Evolutionary conservation across 1,140 invertebrate genomes (phyloP).

Genomic region (Microplitis mediator): DNA sequence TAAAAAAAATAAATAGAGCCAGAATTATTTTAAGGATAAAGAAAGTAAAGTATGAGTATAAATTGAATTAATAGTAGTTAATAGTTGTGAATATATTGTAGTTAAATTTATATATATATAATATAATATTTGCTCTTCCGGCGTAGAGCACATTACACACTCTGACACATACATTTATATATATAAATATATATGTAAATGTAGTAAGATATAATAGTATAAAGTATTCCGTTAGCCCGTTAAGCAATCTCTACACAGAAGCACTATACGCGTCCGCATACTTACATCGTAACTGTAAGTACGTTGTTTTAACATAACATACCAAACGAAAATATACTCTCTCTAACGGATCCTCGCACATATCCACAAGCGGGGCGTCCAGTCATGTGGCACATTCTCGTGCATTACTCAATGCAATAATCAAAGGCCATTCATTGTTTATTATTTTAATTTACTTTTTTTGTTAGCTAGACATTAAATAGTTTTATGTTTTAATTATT

Average conservation of each 20-base stretch:
- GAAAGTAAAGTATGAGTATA: background rate
- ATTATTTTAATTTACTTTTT: constrained; percentile 40
- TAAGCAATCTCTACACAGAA: constrained; percentile 20
- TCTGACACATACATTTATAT: background rate
- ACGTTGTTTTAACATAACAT: constrained; percentile 34
- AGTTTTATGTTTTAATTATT: background rate
- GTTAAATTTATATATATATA: too few species aligned
- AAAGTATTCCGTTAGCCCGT: constrained; percentile 33
- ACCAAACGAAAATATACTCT: constrained; percentile 36
- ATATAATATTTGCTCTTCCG: too few species aligned
- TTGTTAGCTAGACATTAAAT: constrained; percentile 11
- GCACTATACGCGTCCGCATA: constrained; percentile 22
- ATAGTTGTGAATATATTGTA: background rate
- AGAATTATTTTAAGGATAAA: too few species aligned
- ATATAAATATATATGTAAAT: too few species aligned
- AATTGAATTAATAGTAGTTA: background rate
- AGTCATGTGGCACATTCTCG: constrained; percentile 40
- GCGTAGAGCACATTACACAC: background rate
- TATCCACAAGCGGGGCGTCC: constrained; percentile 24
- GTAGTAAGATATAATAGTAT: background rate
- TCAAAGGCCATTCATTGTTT: constrained; percentile 56
- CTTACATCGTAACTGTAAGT: constrained; percentile 33
- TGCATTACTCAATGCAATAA: constrained; percentile 53
- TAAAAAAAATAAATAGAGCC: too few species aligned
- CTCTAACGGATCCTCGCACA: constrained; percentile 34